These are phyloP conservation scores for Astyanax mexicanus DNA, from an alignment of 2,797 vertebrate species.

Conservation along the genomic window DNA sequence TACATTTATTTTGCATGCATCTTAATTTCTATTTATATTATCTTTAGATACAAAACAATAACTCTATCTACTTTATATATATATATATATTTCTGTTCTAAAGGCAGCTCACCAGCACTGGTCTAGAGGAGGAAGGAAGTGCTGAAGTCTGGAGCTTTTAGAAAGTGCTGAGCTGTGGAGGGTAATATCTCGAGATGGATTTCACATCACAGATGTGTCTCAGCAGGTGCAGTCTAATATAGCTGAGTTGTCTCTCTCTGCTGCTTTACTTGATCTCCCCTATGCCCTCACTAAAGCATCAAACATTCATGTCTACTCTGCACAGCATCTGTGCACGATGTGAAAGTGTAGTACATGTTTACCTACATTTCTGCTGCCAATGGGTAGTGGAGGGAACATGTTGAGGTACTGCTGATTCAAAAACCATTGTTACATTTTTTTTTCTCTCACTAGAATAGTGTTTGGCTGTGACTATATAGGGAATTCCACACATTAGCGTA, in stretches of 20 bases:
- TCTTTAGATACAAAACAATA: no score
- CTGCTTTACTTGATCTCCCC: constrained; percentile 31
- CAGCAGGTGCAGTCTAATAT: constrained; percentile 11
- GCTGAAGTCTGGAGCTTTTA: background rate
- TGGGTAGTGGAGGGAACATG: background rate
- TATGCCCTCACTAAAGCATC: constrained; percentile 55
- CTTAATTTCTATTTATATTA: no score
- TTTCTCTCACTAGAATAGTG: background rate
- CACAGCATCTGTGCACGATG: constrained; percentile 51
- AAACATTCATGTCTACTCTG: constrained; percentile 71
- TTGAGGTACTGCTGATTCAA: background rate
- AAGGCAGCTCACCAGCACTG: background rate
- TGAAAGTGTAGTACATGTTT: constrained; percentile 20
- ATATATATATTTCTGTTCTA: background rate
- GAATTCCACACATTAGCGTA: no score
- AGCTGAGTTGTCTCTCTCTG: background rate
- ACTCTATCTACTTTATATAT: no score
- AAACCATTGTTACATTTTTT: background rate
- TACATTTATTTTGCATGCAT: no score
- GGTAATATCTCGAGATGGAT: background rate
- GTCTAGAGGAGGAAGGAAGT: background rate
- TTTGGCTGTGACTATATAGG: background rate
- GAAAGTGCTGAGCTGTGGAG: constrained; percentile 2
- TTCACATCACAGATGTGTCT: constrained; percentile 18
- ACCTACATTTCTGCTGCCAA: background rate